phyloP scores from a whole-genome alignment of 2,888 invertebrate genomes.

The Ceratothoa steindachneri region DNA sequence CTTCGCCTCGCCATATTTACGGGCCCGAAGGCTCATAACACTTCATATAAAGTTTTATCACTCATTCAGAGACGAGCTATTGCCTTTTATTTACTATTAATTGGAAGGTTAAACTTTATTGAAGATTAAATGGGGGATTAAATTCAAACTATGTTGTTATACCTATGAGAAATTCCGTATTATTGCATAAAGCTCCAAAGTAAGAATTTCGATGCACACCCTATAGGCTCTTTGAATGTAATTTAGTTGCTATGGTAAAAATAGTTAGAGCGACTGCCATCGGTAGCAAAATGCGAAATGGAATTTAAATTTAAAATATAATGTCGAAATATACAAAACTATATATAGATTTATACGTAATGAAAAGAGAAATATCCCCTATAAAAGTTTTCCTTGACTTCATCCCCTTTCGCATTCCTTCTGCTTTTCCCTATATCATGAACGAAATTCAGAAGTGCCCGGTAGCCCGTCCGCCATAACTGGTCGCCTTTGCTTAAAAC shows the following conservation, averaged over 20 bases:
- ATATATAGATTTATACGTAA: slow-evolving; percentile 5
- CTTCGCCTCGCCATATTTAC: not conserved
- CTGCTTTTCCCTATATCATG: not conserved
- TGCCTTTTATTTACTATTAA: slow-evolving; percentile 6
- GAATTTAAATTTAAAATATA: not conserved
- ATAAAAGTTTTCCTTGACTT: not conserved
- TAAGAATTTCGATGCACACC: too few relatives aligned
- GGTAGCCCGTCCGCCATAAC: too few relatives aligned
- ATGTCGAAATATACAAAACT: not conserved
- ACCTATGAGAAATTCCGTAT: not conserved
- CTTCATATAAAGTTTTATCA: slow-evolving; percentile 10
- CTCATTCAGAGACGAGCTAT: not conserved
- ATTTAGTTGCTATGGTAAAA: too few relatives aligned
- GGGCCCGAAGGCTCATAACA: not conserved
- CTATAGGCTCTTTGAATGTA: too few relatives aligned
- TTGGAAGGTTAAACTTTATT: not conserved
- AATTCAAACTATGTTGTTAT: not conserved
- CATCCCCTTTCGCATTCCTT: not conserved
- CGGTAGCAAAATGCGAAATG: too few relatives aligned
- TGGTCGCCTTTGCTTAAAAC: too few relatives aligned
- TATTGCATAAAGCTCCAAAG: too few relatives aligned
- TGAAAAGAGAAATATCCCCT: not conserved
- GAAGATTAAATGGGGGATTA: not conserved
- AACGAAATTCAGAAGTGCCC: not conserved
- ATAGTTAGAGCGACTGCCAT: too few relatives aligned